Percentiles rank a stretch among this genome's conserved stretches.
Evolutionary conservation across 2,888 invertebrate genomes (phyloP).

Genomic region (Hyppa rectilinea): DNA sequence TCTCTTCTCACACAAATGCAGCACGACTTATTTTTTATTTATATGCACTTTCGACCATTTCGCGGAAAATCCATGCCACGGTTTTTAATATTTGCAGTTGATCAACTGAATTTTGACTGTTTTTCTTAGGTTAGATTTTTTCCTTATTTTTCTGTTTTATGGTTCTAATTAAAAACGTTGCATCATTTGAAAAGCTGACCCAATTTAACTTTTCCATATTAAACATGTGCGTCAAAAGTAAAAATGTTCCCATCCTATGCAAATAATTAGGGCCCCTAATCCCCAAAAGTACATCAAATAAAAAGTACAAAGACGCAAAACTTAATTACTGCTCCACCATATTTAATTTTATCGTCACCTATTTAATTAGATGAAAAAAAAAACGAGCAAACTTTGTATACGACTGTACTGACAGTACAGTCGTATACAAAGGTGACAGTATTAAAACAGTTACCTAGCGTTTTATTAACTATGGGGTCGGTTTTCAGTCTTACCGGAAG

Average conservation of each 20-base stretch:
- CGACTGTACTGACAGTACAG: constrained; percentile 41
- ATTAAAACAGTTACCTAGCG: constrained; percentile 10
- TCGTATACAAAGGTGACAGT: constrained; percentile 25
- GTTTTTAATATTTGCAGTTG: no score
- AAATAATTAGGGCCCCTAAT: constrained; percentile 53
- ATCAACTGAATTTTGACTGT: no score
- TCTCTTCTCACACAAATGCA: no score
- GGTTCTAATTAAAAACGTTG: constrained; percentile 4
- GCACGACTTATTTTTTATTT: no score
- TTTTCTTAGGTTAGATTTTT: no score
- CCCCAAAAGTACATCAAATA: constrained; percentile 32
- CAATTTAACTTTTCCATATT: constrained; percentile 23
- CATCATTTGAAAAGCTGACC: constrained; percentile 9
- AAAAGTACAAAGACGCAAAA: constrained; percentile 54
- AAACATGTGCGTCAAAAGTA: constrained; percentile 4
- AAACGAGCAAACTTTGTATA: constrained; percentile 29
- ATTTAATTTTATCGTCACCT: constrained; percentile 55
- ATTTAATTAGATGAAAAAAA: constrained; percentile 47
- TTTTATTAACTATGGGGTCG: neutral
- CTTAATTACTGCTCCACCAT: constrained; percentile 49
- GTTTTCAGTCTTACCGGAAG: neutral
- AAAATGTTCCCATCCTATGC: constrained; percentile 33
- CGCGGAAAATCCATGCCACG: no score
- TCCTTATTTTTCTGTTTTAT: no score
- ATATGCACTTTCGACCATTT: no score